A percentile compares a stretch with the other conserved stretches of the same genome.
phyloP scores from a whole-genome alignment of 1,140 invertebrate genomes.

The Eufriesea mexicana region DNA sequence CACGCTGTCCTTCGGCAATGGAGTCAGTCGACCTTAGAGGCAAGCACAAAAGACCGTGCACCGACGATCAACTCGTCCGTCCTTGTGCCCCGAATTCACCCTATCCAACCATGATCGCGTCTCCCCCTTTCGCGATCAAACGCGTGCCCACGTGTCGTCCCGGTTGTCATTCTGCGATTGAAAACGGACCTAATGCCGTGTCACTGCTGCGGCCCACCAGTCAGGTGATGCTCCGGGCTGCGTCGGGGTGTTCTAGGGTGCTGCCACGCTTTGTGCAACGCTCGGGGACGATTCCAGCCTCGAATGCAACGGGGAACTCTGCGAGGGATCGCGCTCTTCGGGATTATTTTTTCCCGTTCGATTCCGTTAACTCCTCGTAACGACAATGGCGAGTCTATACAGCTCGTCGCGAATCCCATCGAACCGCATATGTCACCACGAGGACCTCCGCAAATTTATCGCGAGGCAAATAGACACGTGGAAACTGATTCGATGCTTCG shows the following conservation, averaged over 20 bases:
- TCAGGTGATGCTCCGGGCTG: slow-evolving; percentile 11
- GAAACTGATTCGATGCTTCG: no score
- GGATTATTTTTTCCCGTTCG: no score
- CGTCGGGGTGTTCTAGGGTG: neutral
- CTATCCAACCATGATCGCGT: neutral
- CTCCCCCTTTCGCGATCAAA: slow-evolving; percentile 18
- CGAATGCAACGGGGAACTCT: neutral
- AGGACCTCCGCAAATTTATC: no score
- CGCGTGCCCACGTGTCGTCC: slow-evolving; percentile 20
- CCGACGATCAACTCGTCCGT: slow-evolving; percentile 1
- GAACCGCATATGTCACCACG: no score
- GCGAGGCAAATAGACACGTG: no score
- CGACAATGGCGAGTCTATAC: no score
- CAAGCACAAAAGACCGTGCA: slow-evolving; percentile 13
- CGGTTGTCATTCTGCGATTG: slow-evolving; percentile 11
- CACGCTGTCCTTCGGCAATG: slow-evolving; percentile 19
- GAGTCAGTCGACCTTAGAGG: slow-evolving; percentile 16
- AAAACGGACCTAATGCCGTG: slow-evolving; percentile 1
- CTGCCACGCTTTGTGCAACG: neutral
- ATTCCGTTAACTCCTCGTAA: no score
- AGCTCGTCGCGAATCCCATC: no score
- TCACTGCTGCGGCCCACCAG: neutral
- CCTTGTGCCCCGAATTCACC: neutral
- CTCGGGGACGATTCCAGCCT: neutral
- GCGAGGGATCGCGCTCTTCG: neutral